Evolutionary conservation across 2,888 invertebrate species (phyloP).

Genomic region (Hydrotaea diabolus): DNA sequence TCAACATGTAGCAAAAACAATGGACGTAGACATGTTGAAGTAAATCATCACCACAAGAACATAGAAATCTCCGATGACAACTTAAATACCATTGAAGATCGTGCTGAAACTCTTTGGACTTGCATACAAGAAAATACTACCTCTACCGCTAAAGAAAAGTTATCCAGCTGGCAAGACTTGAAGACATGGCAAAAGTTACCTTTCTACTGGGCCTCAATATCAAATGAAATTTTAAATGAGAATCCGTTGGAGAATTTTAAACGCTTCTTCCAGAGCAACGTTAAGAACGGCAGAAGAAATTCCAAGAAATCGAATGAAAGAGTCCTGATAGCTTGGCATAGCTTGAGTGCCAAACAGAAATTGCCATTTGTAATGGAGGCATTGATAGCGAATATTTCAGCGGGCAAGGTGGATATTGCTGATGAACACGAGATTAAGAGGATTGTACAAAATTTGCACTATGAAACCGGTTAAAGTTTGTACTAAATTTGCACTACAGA

Average conservation of each 20-base stretch:
- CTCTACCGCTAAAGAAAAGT: neutral
- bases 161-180: constrained; percentile 66
- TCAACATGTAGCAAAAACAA: neutral
- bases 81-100: constrained; percentile 57
- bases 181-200: constrained; percentile 66
- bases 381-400: constrained; percentile 70
- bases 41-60: constrained; percentile 38
- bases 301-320: constrained; percentile 8
- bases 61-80: constrained; percentile 33
- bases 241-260: constrained; percentile 72
- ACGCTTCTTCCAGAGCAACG: constrained; percentile 47
- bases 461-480: constrained; percentile 30
- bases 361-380: constrained; percentile 72
- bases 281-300: neutral
- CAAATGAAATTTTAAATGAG: constrained; percentile 65
- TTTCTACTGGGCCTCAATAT: constrained; percentile 72
- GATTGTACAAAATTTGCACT: constrained; percentile 62
- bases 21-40: neutral
- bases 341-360: constrained; percentile 65
- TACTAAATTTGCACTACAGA: too few relatives aligned
- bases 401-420: constrained; percentile 69
- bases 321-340: constrained; percentile 61
- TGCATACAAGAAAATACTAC: constrained; percentile 31
- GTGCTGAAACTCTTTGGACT: constrained; percentile 61
- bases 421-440: constrained; percentile 71